Evolutionary conservation across 1,140 invertebrate species (phyloP).

Genomic region (Drosophila ficusphila): DNA sequence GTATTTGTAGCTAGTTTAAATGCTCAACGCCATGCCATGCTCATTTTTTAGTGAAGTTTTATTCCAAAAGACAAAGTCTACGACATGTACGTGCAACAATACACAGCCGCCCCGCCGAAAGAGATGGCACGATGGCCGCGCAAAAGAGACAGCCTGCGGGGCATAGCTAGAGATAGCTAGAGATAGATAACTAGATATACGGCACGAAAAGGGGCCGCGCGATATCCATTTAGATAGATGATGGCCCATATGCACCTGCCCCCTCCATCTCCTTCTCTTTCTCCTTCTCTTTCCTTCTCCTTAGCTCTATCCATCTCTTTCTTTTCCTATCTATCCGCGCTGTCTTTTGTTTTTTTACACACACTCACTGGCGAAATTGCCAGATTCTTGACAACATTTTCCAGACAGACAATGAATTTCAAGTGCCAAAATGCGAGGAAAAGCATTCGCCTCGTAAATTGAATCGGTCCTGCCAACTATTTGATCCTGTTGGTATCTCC

Average conservation of each 20-base stretch:
- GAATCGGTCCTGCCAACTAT: slow-evolving; percentile 23
- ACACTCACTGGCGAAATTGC: slow-evolving; percentile 30
- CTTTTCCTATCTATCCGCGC: not conserved
- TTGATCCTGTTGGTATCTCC: not conserved
- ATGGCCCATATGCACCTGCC: slow-evolving; percentile 40
- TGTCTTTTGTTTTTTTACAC: too few species aligned
- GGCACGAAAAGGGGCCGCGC: slow-evolving; percentile 31
- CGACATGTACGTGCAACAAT: slow-evolving; percentile 78
- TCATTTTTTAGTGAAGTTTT: slow-evolving; percentile 83
- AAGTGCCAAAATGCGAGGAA: slow-evolving; percentile 40
- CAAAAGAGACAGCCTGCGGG: not conserved
- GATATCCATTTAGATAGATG: slow-evolving; percentile 78
- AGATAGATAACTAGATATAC: slow-evolving; percentile 47
- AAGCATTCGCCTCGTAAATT: slow-evolving; percentile 2
- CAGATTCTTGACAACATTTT: slow-evolving; percentile 39
- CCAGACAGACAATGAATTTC: slow-evolving; percentile 62
- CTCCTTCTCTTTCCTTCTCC: too few species aligned
- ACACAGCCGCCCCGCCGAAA: slow-evolving; percentile 34
- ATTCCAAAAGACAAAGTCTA: slow-evolving; percentile 71
- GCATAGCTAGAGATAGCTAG: slow-evolving; percentile 3
- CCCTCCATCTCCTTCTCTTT: not conserved
- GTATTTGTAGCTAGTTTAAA: slow-evolving; percentile 81
- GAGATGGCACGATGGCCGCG: slow-evolving; percentile 3
- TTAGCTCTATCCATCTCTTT: not conserved
- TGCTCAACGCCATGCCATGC: slow-evolving; percentile 79